Evolutionary conservation across 2,113 vertebrate species (phyloP).

Genomic region (Tenebrosternarchus preto): DNA sequence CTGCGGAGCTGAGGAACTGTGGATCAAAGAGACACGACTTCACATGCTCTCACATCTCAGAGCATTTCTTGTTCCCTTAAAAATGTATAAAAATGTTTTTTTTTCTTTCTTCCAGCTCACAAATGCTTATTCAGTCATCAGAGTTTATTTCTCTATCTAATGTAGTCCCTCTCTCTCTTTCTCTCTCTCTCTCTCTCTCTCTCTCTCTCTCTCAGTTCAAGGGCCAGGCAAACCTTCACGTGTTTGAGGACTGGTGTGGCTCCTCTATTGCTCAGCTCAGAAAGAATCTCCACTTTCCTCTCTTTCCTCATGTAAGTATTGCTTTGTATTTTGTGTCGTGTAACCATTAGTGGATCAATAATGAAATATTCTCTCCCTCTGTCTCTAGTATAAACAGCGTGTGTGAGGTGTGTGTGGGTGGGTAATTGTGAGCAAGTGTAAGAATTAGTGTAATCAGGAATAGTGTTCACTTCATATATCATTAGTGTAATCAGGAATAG

Average conservation of each 20-base stretch:
- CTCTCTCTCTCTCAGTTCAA: constrained; percentile 80
- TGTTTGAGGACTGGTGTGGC: constrained; percentile 98
- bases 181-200: constrained; percentile 8
- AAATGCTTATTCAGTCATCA: no score
- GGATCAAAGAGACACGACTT: neutral
- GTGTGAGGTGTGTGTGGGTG: no score
- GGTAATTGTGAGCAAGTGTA: no score
- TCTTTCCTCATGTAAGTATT: constrained; percentile 93
- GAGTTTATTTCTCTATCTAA: neutral
- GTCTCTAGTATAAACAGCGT: neutral
- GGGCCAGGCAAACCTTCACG: constrained; percentile 92
- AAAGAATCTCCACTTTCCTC: constrained; percentile 94
- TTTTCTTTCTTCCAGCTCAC: constrained; percentile 36
- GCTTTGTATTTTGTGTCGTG: neutral
- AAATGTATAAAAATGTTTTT: neutral
- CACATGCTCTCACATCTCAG: neutral
- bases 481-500: no score
- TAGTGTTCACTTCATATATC: no score
- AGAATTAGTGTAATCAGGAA: no score
- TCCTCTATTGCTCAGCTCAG: constrained; percentile 87
- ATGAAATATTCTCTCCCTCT: neutral
- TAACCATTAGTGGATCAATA: neutral
- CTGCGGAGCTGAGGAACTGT: neutral
- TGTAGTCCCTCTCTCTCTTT: constrained; percentile 1
- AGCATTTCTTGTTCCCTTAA: neutral